A percentile compares a stretch with the other conserved stretches of the same genome.
phyloP scores from a whole-genome alignment of 2,888 invertebrate species.

The Orchesellides sinensis region DNA sequence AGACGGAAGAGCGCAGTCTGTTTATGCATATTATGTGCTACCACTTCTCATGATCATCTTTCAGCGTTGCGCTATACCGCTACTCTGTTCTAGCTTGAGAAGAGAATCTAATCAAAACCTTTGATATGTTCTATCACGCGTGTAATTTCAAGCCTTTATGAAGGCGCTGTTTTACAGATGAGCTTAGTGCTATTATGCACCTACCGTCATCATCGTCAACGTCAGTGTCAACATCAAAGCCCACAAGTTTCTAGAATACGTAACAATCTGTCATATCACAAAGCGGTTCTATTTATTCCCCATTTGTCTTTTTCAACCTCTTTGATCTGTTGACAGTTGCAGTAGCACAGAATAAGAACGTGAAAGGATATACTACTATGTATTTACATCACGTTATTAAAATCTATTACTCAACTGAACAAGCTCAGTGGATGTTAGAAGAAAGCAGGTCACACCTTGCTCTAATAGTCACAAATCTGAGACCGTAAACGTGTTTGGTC shows the following conservation, averaged over 20 bases:
- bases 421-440: not conserved
- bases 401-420: not conserved
- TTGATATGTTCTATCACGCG: slow-evolving; percentile 39
- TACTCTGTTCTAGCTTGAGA: too few relatives aligned
- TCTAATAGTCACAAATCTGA: not conserved
- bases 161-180: slow-evolving; percentile 21
- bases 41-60: slow-evolving; percentile 36
- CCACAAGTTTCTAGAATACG: slow-evolving; percentile 12
- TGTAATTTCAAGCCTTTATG: slow-evolving; percentile 32
- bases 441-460: not conserved
- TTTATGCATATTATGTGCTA: slow-evolving; percentile 22
- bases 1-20: slow-evolving; percentile 1
- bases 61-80: not conserved
- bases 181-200: slow-evolving; percentile 19
- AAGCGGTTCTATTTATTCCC: slow-evolving; percentile 25
- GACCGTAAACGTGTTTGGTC: too few relatives aligned
- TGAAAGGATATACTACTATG: not conserved
- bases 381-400: slow-evolving; percentile 5
- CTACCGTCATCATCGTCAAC: slow-evolving; percentile 8
- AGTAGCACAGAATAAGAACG: not conserved
- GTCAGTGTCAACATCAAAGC: slow-evolving; percentile 40
- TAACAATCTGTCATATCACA: slow-evolving; percentile 33
- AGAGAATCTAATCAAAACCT: slow-evolving; percentile 44
- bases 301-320: slow-evolving; percentile 42
- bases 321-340: slow-evolving; percentile 33